Evolutionary conservation across 2,797 vertebrate species (phyloP), one percentile per base, ranked within the genome.

Genomic region (Pelodytes ibericus): DNA sequence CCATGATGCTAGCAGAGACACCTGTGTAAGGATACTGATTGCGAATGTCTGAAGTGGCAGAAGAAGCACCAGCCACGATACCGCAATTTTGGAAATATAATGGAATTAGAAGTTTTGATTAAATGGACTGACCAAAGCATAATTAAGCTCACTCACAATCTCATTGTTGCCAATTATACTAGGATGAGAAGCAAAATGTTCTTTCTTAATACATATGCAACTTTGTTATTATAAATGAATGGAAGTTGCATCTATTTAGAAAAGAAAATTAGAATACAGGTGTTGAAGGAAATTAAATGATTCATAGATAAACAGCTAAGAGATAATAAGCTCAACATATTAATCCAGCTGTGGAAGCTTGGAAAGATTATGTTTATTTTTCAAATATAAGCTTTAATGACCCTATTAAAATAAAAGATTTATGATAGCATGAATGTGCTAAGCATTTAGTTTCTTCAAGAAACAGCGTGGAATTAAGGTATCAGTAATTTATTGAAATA

Each of bases 281-380:
- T 71, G 61, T 29, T 59, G 61, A 66, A 25, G 49, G 62, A 76
- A 72, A 77, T 65, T 1, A 64, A 41, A 72, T 51, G 69, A 72
- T 72, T 71, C 69, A 77, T 66, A 66, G 69, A 77, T 72, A 62
- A 66, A 53, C 62, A 60, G 69, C 53, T 77, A 66, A 77, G 39
- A 31, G 60, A 65, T 72, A 77, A 77, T 77, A 66, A 59, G 24
- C 63, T 33, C 29, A 51, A 29, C 36, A 66, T 77, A 72, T 72
- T 72, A 65, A 77, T 66, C 68, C 51, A 72, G n/a, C 61, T 51
- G 47, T 51, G 69, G 27, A 69, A 71, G 22, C 49, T 65, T 59
- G 25, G 26, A 76, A 72, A 72, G 68, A 77, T 64, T 77, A 59
- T 77, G 62, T 77, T 77, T 77, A 63, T 72, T 77, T 77, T 72